phyloP scores from a whole-genome alignment of 2,888 invertebrate species.

The Sphecodes monilicornis region DNA sequence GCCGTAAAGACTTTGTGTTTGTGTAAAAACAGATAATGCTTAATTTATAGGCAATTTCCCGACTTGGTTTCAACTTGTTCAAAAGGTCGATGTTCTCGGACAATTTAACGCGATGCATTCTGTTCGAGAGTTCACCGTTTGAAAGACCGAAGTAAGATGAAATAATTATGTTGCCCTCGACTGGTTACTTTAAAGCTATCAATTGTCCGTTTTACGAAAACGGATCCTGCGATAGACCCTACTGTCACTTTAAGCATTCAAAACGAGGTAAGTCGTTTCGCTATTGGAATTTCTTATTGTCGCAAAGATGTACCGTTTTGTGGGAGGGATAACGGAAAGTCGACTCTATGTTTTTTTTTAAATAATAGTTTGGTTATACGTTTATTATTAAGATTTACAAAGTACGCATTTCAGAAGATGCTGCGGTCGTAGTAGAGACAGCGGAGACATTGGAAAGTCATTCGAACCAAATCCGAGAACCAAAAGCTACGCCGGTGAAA shows the following conservation, averaged over 20 bases:
- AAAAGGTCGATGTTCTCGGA: slow-evolving; percentile 18
- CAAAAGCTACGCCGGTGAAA: slow-evolving; percentile 80
- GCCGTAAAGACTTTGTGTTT: not conserved
- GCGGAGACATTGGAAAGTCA: slow-evolving; percentile 65
- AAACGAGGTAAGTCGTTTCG: slow-evolving; percentile 87
- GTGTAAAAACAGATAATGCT: slow-evolving; percentile 20
- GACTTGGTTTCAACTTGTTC: slow-evolving; percentile 11
- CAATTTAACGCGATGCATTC: slow-evolving; percentile 17
- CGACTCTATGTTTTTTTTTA: not conserved
- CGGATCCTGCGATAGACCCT: slow-evolving; percentile 93
- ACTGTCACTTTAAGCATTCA: slow-evolving; percentile 96
- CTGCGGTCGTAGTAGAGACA: slow-evolving; percentile 59
- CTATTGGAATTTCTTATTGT: not conserved
- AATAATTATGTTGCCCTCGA: slow-evolving; percentile 93
- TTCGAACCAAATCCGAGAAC: slow-evolving; percentile 67
- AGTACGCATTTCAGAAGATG: slow-evolving; percentile 73
- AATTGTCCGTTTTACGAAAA: slow-evolving; percentile 94
- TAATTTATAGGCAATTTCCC: not conserved
- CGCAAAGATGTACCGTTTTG: not conserved
- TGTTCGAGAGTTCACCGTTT: slow-evolving; percentile 46
- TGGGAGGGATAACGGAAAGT: not conserved
- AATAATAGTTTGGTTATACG: not conserved
- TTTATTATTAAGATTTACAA: not conserved
- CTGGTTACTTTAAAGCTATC: slow-evolving; percentile 94
- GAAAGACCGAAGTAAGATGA: slow-evolving; percentile 68